These are phyloP conservation scores for Hemistola chrysoprasaria DNA, from an alignment of 2,888 invertebrate genomes.

Conservation along the genomic window DNA sequence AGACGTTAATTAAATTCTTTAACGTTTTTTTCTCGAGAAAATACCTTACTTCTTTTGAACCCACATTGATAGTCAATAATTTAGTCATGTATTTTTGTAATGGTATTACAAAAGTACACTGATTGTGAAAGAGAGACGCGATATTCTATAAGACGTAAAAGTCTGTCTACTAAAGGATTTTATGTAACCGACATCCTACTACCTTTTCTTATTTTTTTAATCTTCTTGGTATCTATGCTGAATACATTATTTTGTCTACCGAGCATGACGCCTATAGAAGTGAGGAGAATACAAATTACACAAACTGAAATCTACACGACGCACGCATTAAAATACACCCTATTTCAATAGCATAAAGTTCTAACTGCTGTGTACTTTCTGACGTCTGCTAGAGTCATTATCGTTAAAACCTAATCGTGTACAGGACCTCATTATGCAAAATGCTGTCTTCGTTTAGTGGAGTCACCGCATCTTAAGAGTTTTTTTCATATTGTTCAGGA, in stretches of 20 bases:
- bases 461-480: slow-evolving; percentile 1
- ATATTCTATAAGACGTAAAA: too few relatives aligned
- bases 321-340: slow-evolving; percentile 26
- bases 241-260: slow-evolving; percentile 66
- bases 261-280: slow-evolving; percentile 61
- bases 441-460: slow-evolving; percentile 54
- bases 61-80: too few relatives aligned
- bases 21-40: too few relatives aligned
- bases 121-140: too few relatives aligned
- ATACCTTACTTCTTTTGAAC: too few relatives aligned
- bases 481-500: slow-evolving; percentile 29
- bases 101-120: too few relatives aligned
- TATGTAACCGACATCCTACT: too few relatives aligned
- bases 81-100: too few relatives aligned
- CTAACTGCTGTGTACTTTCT: slow-evolving; percentile 28
- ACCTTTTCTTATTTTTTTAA: slow-evolving; percentile 52
- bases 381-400: slow-evolving; percentile 55
- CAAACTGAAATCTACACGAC: slow-evolving; percentile 31
- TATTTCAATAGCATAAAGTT: slow-evolving; percentile 22
- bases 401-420: slow-evolving; percentile 75
- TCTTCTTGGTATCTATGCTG: slow-evolving; percentile 43
- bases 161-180: too few relatives aligned
- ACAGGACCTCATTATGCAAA: slow-evolving; percentile 73
- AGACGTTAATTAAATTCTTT: too few relatives aligned
- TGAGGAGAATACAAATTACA: slow-evolving; percentile 64